Evolutionary conservation across 2,113 vertebrate genomes (phyloP).

Genomic region (Nyctibius bracteatus): DNA sequence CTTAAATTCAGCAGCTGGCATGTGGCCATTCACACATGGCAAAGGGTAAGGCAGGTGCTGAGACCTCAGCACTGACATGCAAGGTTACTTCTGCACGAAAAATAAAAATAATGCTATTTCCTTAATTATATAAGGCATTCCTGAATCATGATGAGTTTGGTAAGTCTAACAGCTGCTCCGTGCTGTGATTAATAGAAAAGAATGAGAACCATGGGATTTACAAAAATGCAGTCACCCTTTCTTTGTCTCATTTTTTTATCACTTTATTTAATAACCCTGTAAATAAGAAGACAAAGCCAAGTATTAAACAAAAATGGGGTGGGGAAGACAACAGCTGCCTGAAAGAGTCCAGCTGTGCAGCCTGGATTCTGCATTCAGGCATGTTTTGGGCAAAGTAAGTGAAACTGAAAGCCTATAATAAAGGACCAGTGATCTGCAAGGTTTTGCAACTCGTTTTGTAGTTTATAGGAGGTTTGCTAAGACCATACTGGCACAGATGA

Average conservation of each 20-base stretch:
- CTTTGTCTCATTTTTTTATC: not conserved
- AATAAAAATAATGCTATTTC: not conserved
- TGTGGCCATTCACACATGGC: not conserved
- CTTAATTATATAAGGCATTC: not conserved
- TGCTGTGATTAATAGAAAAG: not conserved
- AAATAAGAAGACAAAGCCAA: not conserved
- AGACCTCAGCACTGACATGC: not conserved
- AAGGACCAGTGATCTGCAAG: not conserved
- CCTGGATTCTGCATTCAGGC: conserved; percentile 3
- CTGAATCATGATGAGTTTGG: not conserved
- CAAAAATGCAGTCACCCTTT: not conserved
- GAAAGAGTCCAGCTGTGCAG: conserved; percentile 11
- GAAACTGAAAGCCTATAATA: conserved; percentile 42
- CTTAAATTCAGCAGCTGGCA: not conserved
- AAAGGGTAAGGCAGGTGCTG: not conserved
- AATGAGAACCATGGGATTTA: not conserved
- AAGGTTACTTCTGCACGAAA: not conserved
- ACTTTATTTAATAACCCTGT: not conserved
- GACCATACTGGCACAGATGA: conserved; percentile 19
- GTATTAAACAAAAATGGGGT: not conserved
- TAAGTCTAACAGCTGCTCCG: not conserved
- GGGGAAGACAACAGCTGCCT: not conserved
- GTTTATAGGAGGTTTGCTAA: not conserved
- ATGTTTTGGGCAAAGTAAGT: conserved; percentile 43
- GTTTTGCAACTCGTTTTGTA: conserved; percentile 1